Conservation (phyloP, 2,113 vertebrate species). For the Boulengeromyrus knoepffleri region DNA sequence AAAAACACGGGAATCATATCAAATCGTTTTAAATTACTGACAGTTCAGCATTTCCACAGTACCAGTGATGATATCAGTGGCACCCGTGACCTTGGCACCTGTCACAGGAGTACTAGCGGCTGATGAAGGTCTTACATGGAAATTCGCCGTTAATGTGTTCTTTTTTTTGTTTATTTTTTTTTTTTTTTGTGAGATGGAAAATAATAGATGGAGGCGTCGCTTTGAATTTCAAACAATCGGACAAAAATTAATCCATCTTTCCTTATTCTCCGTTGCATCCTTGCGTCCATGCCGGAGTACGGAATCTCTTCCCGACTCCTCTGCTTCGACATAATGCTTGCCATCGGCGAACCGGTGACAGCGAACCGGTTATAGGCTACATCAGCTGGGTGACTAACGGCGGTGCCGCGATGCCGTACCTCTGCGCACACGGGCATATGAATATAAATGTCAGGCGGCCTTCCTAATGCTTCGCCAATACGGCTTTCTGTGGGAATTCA, state of each 20-base stretch:
- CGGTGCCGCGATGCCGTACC: background rate
- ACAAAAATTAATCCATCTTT: background rate
- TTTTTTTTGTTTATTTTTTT: background rate
- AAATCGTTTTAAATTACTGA: background rate
- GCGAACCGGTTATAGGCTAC: background rate
- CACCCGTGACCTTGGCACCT: constrained; percentile 9
- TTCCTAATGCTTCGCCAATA: background rate
- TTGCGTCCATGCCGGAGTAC: background rate
- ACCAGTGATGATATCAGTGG: background rate
- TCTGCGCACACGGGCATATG: background rate
- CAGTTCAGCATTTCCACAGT: background rate
- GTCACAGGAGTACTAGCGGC: background rate
- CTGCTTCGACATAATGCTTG: background rate
- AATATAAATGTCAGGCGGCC: background rate
- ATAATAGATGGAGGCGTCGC: background rate
- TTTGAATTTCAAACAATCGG: background rate
- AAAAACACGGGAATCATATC: background rate
- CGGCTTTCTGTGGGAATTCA: background rate
- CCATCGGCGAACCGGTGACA: background rate
- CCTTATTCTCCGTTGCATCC: background rate
- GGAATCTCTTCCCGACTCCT: background rate
- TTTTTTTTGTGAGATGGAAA: background rate
- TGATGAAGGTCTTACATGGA: background rate
- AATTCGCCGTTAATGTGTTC: background rate
- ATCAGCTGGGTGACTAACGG: background rate